phyloP scores from a whole-genome alignment of 2,888 invertebrate genomes.

The Thysanoteuthis rhombus region DNA sequence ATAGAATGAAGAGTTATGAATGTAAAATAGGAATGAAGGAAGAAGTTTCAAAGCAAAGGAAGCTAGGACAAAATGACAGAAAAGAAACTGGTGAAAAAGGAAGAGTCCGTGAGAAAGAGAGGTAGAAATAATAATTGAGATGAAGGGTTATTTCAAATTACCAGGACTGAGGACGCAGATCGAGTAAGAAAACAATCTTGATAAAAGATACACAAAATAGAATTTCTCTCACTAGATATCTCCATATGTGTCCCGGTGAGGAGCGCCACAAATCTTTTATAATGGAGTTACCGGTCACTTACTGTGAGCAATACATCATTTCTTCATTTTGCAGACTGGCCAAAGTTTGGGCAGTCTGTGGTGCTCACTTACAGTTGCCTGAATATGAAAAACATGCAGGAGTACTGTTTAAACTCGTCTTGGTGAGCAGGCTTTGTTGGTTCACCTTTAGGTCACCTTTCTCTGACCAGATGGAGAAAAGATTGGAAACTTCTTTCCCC shows the following conservation, averaged over 20 bases:
- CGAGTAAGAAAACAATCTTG: background rate
- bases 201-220: background rate
- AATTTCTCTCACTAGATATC: background rate
- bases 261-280: conserved; percentile 12
- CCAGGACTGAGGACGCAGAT: background rate
- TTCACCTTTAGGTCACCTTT: background rate
- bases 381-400: background rate
- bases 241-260: background rate
- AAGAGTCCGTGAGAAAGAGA: background rate
- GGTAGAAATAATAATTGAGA: background rate
- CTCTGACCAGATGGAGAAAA: background rate
- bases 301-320: background rate
- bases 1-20: background rate
- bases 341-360: background rate
- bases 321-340: background rate
- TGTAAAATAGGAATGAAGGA: too few species aligned
- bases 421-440: background rate
- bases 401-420: background rate
- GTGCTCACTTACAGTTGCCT: background rate
- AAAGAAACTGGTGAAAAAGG: too few species aligned
- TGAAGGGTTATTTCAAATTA: background rate
- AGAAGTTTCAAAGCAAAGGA: too few species aligned
- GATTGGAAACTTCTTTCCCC: background rate
- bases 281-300: background rate
- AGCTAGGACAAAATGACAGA: too few species aligned